Conservation (phyloP, 1,140 invertebrate genomes). For the Pectinophora gossypiella region DNA sequence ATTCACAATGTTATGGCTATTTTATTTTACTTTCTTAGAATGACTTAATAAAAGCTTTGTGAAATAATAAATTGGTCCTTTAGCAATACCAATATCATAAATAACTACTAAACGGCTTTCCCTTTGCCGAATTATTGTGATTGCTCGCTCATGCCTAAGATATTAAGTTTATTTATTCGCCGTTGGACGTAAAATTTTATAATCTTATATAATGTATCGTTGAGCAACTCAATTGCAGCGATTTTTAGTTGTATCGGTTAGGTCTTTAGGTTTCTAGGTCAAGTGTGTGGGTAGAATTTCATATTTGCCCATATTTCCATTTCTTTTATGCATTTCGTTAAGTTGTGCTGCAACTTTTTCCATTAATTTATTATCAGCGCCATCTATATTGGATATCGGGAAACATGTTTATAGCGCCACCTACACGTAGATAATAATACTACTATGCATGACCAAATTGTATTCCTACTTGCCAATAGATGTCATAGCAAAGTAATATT, state of each 20-base stretch:
- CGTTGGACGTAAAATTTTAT: background rate
- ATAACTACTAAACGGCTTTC: no score
- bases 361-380: background rate
- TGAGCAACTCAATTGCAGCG: background rate
- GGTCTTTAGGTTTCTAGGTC: constrained; percentile 2
- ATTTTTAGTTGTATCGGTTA: background rate
- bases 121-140: background rate
- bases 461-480: background rate
- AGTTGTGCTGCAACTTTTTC: no score
- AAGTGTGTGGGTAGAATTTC: background rate
- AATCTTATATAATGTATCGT: background rate
- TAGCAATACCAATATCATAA: no score
- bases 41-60: no score
- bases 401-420: background rate
- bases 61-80: no score
- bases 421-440: background rate
- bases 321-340: no score
- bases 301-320: background rate
- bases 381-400: background rate
- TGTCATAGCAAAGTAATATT: background rate
- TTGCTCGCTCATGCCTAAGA: background rate
- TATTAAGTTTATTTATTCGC: background rate
- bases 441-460: background rate
- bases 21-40: no score
- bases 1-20: no score